phyloP scores from a whole-genome alignment of 2,888 invertebrate genomes.

The Schizotus pectinicornis region DNA sequence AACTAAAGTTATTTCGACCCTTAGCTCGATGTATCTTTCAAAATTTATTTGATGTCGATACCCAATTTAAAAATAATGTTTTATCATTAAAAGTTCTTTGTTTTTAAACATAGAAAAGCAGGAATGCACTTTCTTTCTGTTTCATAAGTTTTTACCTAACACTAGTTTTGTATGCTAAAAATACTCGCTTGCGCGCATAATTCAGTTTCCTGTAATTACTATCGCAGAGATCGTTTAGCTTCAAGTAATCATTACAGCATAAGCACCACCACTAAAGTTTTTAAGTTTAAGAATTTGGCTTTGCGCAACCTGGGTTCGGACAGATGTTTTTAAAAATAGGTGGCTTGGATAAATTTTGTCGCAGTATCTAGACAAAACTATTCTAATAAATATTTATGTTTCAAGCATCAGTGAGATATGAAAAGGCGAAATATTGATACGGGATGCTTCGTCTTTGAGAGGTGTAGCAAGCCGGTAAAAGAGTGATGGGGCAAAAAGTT shows the following conservation, averaged over 20 bases:
- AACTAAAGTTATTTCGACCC: no score
- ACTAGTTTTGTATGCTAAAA: background rate
- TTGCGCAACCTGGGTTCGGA: constrained; percentile 10
- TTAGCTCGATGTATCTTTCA: background rate
- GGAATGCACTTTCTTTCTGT: background rate
- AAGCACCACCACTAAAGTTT: constrained; percentile 2
- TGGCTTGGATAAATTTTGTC: constrained; percentile 14
- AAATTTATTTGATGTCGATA: background rate
- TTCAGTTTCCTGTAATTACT: background rate
- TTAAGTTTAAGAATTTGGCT: constrained; percentile 32
- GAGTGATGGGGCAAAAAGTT: constrained; percentile 57
- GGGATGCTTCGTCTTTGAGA: background rate
- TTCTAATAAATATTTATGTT: constrained; percentile 12
- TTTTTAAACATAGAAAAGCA: background rate
- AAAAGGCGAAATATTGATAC: constrained; percentile 3
- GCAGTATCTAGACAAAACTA: no score
- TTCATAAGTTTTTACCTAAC: background rate
- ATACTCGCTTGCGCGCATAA: background rate
- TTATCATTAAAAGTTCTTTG: background rate
- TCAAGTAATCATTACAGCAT: background rate
- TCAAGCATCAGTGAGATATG: constrained; percentile 8
- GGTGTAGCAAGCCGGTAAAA: background rate
- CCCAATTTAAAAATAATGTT: background rate
- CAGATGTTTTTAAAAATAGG: constrained; percentile 33
- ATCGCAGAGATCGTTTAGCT: background rate